These are phyloP conservation scores for Pharmacophagus antenor DNA, from an alignment of 2,888 invertebrate species.

Conservation along the genomic window DNA sequence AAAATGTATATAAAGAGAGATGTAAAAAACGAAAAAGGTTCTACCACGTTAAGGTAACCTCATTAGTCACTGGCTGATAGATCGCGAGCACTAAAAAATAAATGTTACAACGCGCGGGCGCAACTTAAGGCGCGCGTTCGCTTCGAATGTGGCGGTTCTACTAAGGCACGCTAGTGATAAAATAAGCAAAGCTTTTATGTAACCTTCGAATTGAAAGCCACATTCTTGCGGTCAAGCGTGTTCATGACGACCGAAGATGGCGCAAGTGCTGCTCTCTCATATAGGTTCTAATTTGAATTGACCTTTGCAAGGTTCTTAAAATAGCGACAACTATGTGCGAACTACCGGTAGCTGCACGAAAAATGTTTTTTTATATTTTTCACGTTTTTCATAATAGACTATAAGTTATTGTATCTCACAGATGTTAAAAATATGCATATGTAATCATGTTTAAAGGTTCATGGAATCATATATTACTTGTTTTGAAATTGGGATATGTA, in stretches of 20 bases:
- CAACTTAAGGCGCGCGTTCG: slow-evolving; percentile 57
- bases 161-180: slow-evolving; percentile 63
- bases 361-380: background rate
- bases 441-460: too few species aligned
- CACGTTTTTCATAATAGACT: background rate
- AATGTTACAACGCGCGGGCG: slow-evolving; percentile 45
- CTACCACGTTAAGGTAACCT: slow-evolving; percentile 39
- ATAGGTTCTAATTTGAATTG: slow-evolving; percentile 43
- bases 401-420: background rate
- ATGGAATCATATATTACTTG: too few species aligned
- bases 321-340: background rate
- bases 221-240: slow-evolving; percentile 75
- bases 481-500: too few species aligned
- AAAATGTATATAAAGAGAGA: too few species aligned
- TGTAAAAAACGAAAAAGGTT: slow-evolving; percentile 27
- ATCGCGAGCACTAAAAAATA: slow-evolving; percentile 33
- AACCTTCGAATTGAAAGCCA: slow-evolving; percentile 73
- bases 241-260: slow-evolving; percentile 58
- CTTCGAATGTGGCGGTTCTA: slow-evolving; percentile 59
- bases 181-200: slow-evolving; percentile 66
- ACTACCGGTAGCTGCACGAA: background rate
- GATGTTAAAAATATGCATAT: background rate
- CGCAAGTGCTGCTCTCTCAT: slow-evolving; percentile 50
- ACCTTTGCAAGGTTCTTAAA: slow-evolving; percentile 58
- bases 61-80: slow-evolving; percentile 40